These are phyloP conservation scores for Acanthacorydalis orientalis DNA, from an alignment of 2,888 invertebrate genomes.

Conservation along the genomic window DNA sequence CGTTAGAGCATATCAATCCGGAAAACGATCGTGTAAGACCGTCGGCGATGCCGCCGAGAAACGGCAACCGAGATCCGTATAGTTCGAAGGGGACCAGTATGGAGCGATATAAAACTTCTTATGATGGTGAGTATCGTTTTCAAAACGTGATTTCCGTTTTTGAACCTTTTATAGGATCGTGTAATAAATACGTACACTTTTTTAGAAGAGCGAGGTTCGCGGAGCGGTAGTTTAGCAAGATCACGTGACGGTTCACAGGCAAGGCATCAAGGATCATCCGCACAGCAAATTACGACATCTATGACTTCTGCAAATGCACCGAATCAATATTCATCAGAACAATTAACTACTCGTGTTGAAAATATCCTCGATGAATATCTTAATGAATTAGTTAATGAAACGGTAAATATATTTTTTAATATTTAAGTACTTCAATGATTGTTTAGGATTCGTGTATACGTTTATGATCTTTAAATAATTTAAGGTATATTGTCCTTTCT, in stretches of 20 bases:
- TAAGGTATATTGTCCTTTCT: no score
- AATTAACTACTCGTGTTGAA: conserved; percentile 18
- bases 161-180: neutral
- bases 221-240: conserved; percentile 40
- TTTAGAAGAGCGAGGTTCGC: conserved; percentile 30
- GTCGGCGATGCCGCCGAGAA: conserved; percentile 7
- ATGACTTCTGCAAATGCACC: conserved; percentile 10
- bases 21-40: conserved; percentile 19
- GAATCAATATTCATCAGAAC: conserved; percentile 11
- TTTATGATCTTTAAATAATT: no score
- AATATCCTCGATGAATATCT: conserved; percentile 23
- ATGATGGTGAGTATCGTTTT: neutral
- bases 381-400: conserved; percentile 14
- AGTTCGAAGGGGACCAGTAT: conserved; percentile 25
- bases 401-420: neutral
- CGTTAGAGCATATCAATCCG: conserved; percentile 24
- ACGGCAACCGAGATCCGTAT: conserved; percentile 20
- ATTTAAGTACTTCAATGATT: no score
- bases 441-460: no score
- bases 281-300: conserved; percentile 15
- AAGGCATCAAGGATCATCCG: conserved; percentile 17
- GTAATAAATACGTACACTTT: no score
- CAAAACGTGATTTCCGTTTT: neutral
- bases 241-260: conserved; percentile 21
- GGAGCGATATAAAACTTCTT: conserved; percentile 15